Conservation (phyloP, 2,113 vertebrate genomes). For the Eubucco bourcierii region DNA sequence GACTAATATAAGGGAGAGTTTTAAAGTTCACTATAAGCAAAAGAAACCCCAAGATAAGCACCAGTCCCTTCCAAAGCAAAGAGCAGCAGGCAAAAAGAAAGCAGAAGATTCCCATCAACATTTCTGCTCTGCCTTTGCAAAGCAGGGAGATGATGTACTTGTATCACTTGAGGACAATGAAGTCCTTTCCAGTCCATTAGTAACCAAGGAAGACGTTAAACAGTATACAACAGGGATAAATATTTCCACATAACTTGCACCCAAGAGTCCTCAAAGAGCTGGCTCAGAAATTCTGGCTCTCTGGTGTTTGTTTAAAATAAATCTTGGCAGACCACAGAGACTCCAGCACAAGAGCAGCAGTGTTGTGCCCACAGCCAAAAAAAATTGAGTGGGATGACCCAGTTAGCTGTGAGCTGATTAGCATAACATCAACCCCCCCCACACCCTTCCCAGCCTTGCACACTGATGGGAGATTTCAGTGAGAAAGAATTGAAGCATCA, state of each 20-base stretch:
- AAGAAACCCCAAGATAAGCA: background rate
- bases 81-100: background rate
- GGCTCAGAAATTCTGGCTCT: conserved; percentile 51
- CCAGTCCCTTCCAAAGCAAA: background rate
- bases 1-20: background rate
- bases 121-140: conserved; percentile 19
- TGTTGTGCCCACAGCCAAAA: conserved; percentile 55
- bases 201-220: conserved; percentile 65
- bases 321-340: conserved; percentile 67
- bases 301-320: conserved; percentile 65
- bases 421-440: conserved; percentile 40
- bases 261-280: conserved; percentile 58
- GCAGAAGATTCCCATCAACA: conserved; percentile 33
- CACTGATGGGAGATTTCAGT: conserved; percentile 61
- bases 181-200: conserved; percentile 66
- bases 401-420: conserved; percentile 58
- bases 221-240: conserved; percentile 64
- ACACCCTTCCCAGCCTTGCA: too few species aligned
- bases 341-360: conserved; percentile 56
- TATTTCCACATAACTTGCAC: conserved; percentile 67
- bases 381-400: conserved; percentile 57
- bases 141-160: conserved; percentile 33
- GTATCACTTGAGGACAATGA: conserved; percentile 62
- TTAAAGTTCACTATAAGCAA: background rate
- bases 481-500: conserved; percentile 65